Base-by-base conservation (phyloP, 1,140 invertebrate genomes). In the Gonatopus flavifemur region DNA sequence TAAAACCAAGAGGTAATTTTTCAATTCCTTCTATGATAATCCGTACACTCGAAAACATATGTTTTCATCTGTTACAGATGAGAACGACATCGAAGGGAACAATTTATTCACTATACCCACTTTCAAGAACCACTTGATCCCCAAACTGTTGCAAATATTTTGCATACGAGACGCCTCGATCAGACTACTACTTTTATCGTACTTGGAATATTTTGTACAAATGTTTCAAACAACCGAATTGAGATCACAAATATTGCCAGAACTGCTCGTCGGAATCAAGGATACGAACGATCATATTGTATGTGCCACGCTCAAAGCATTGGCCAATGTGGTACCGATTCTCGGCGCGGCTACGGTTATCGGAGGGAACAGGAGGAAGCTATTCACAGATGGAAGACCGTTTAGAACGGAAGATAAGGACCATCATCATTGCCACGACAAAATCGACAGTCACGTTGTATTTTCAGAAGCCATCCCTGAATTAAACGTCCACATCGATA, bases 371-470 rank as follows among this genome's bases (percentile, higher is more conserved):
- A 81, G 91, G 44, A 83, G 82, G 0, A 88, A 87, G 71, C 77
- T 91, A 31, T 94, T 95, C 62, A 88, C 88, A 3, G 90, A 93
- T 70, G 91, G 90, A 9, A 80, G 86, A 54, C 91, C 91, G 2
- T 81, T 81, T 51, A 76, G 70, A 54, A 42, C 63, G 13, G 66
- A 41, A n/a, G 22, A 2, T 13, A 49, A 44, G 16, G 31, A 15
- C 0, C 43, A 46, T n/a, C 18, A 10, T 50, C 35, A 32, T 1
- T 38, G 40, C 3, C 31, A 15, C 3, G 38, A 22, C 5, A 28
- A 43, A 16, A 47, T 40, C 9, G 28, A 18, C 21, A 46, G 24
- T 3, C 44, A 39, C 9, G 41, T 30, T 19, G 22, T 38, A 10
- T 39, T 39, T 10, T 3, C 22, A 15, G 13, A 20, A 18, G 30